These are phyloP conservation scores for Platysternon megacephalum DNA, from an alignment of 2,113 vertebrate species.

Conservation along the genomic window DNA sequence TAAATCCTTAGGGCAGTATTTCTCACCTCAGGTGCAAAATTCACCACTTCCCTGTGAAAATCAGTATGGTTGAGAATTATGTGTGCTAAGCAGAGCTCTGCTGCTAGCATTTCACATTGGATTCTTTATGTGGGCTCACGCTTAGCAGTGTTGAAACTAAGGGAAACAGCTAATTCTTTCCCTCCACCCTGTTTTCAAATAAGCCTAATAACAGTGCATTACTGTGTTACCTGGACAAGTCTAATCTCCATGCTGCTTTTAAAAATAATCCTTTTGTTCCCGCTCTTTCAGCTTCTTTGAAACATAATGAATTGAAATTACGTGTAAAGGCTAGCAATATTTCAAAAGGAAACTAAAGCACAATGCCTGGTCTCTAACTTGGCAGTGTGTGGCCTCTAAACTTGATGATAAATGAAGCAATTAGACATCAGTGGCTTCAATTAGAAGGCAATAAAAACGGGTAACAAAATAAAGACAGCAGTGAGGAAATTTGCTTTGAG, in stretches of 20 bases:
- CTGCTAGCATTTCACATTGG: conserved; percentile 1
- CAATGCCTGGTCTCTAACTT: conserved; percentile 47
- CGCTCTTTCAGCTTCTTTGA: conserved; percentile 41
- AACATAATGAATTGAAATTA: conserved; percentile 55
- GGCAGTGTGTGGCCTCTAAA: conserved; percentile 68
- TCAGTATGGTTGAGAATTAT: neutral
- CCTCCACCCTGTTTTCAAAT: neutral
- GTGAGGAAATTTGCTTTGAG: conserved; percentile 29
- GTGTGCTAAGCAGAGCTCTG: neutral
- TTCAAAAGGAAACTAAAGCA: conserved; percentile 60
- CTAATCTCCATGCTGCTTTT: neutral
- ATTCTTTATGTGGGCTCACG: conserved; percentile 29
- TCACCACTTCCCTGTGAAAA: conserved; percentile 76
- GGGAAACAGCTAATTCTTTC: neutral
- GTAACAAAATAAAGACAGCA: conserved; percentile 67
- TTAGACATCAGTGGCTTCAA: conserved; percentile 68
- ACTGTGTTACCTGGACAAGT: neutral
- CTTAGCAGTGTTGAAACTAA: neutral
- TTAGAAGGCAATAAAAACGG: conserved; percentile 67
- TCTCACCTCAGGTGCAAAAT: conserved; percentile 74
- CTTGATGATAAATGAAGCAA: conserved; percentile 69
- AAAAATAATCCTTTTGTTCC: conserved; percentile 46
- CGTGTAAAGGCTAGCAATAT: conserved; percentile 40
- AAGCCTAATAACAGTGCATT: conserved; percentile 12
- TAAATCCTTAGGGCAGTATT: conserved; percentile 74